Base-by-base conservation (phyloP, 2,888 invertebrate genomes). In the Chloromyia formosa region DNA sequence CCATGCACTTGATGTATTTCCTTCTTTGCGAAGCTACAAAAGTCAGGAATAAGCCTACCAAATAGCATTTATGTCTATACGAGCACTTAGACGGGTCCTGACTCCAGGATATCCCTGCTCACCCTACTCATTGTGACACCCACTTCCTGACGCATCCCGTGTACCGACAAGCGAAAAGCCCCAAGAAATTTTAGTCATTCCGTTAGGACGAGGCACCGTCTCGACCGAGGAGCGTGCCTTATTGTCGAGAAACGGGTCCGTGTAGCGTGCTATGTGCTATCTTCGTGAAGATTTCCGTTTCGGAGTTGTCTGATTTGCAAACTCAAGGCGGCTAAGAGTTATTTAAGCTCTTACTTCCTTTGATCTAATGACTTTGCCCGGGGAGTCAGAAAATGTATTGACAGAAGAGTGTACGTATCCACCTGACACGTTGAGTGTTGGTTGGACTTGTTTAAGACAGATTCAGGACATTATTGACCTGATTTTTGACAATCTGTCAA, bases 1-100 rank as follows among this genome's bases (percentile, higher is more conserved):
- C 60, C 73, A 73, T 61, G 73, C 73, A 73, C 61, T 73, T 73
- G 45, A 60, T 23, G 73, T 73, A 23, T 61, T 60, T 73, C 58
- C 73, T 61, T 73, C n/a, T 61, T 58, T 18, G 23, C 49, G 1
- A 22, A 66, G 35, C 66, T 66, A 66, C 66, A 66, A 45, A 71
- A 71, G 71, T 58, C 56, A 18, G 22, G 35, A 71, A 58, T 58
- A 71, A 71, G 42, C 58, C 71, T 56, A 71, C 71, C 56, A 56
- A 71, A 71, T 58, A 71, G 71, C 71, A 58, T 71, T 71, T 71
- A 58, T 71, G 58, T 71, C 23, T 71, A 40, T 58, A 58, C 71
- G 54, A 53, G 58, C 58, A 71, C 71, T 71, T 71, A 69, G 69
- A 53, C 66, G 22, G 66, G 66, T 49, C 49, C 66, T 49, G 66